Percentiles rank a stretch among this genome's conserved stretches.
Evolutionary conservation across 2,888 invertebrate genomes (phyloP).

Genomic region (Julus scanicus): DNA sequence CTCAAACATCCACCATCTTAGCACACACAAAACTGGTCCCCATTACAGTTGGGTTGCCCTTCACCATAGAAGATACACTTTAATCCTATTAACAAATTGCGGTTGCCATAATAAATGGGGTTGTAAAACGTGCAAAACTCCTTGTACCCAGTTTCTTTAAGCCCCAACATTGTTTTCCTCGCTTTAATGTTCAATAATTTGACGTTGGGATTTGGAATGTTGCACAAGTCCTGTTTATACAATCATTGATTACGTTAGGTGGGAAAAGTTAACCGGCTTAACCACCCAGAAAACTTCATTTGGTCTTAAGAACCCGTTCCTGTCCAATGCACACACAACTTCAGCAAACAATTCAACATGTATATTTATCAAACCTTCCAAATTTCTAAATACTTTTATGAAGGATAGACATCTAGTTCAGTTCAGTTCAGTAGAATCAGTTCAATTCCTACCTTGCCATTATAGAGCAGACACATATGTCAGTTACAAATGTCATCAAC

Average conservation of each 20-base stretch:
- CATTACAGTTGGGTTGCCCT: background rate
- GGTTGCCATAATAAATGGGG: conserved; percentile 52
- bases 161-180: background rate
- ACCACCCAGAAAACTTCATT: background rate
- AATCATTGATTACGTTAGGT: conserved; percentile 31
- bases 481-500: too few species aligned
- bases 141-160: conserved; percentile 31
- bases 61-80: background rate
- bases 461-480: too few species aligned
- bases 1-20: background rate
- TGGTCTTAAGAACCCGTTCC: background rate
- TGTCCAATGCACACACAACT: background rate
- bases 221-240: conserved; percentile 40
- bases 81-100: conserved; percentile 55
- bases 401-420: too few species aligned
- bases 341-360: background rate
- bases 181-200: conserved; percentile 37
- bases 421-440: too few species aligned
- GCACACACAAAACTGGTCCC: background rate
- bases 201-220: conserved; percentile 24
- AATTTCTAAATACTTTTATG: background rate
- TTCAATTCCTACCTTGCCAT: too few species aligned
- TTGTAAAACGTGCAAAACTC: conserved; percentile 40
- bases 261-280: conserved; percentile 38
- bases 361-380: background rate